phyloP scores from a whole-genome alignment of 2,888 invertebrate genomes.

The Gnatocerus cornutus region DNA sequence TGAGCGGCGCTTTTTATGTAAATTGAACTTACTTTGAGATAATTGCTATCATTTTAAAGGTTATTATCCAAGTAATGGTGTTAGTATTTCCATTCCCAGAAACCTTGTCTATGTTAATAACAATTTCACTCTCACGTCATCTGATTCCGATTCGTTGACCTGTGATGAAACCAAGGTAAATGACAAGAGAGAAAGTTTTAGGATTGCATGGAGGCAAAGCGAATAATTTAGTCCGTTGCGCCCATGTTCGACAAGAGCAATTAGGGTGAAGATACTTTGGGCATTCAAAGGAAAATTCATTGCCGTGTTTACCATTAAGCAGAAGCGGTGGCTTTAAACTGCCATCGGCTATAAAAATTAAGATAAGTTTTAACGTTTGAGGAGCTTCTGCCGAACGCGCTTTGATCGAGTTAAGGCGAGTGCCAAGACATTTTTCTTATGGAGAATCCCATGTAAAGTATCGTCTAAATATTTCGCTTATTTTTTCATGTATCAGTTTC shows the following conservation, averaged over 20 bases:
- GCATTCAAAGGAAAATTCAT: slow-evolving; percentile 13
- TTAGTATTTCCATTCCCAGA: slow-evolving; percentile 30
- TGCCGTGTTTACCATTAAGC: slow-evolving; percentile 30
- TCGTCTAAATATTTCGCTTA: too few species aligned
- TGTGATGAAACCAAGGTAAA: slow-evolving; percentile 35
- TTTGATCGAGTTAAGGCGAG: too few species aligned
- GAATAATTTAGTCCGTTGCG: slow-evolving; percentile 12
- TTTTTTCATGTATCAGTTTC: too few species aligned
- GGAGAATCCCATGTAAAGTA: too few species aligned
- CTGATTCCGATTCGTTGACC: slow-evolving; percentile 23
- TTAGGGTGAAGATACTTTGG: slow-evolving; percentile 18
- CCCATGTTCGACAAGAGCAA: slow-evolving; percentile 6
- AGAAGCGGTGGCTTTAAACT: slow-evolving; percentile 25
- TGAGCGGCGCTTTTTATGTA: too few species aligned
- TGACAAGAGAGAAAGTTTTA: slow-evolving; percentile 35
- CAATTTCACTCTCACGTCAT: slow-evolving; percentile 27
- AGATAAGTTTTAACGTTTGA: slow-evolving; percentile 36
- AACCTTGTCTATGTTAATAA: slow-evolving; percentile 16
- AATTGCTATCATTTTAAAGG: slow-evolving; percentile 28
- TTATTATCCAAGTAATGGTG: slow-evolving; percentile 20
- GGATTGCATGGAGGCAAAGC: slow-evolving; percentile 4
- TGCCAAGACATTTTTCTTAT: too few species aligned
- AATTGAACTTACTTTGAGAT: slow-evolving; percentile 2
- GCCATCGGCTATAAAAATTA: slow-evolving; percentile 40
- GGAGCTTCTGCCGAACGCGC: slow-evolving; percentile 30